Conservation (phyloP, 2,113 vertebrate genomes). For the Platysteira castanea region DNA sequence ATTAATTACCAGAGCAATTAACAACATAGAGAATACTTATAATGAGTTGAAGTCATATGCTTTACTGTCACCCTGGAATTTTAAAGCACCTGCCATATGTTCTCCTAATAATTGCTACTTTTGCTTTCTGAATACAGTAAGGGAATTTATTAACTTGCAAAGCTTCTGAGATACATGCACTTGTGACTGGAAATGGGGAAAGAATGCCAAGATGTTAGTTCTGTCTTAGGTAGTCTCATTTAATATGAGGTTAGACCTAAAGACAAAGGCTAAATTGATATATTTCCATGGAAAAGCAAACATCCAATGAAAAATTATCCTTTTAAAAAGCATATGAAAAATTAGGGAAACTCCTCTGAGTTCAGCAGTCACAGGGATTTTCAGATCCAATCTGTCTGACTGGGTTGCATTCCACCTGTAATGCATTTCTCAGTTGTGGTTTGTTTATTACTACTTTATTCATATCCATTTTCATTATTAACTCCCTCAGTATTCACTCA, state of each 20-base stretch:
- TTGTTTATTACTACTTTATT: not conserved
- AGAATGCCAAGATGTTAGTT: not conserved
- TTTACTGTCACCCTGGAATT: slow-evolving; percentile 55
- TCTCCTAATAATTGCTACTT: slow-evolving; percentile 60
- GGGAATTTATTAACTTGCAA: slow-evolving; percentile 8
- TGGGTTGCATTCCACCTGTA: not conserved
- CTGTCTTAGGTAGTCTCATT: not conserved
- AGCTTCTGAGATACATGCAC: not conserved
- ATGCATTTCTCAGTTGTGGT: not conserved
- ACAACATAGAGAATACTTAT: slow-evolving; percentile 43
- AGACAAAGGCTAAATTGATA: not conserved
- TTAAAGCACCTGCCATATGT: slow-evolving; percentile 67
- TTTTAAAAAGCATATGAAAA: not conserved
- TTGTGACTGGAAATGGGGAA: not conserved
- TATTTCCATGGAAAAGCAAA: not conserved
- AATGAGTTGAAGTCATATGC: slow-evolving; percentile 62
- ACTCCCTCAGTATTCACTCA: not conserved
- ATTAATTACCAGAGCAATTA: slow-evolving; percentile 69
- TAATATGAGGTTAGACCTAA: not conserved
- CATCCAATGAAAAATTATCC: not conserved
- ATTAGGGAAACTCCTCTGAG: not conserved
- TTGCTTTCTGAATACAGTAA: not conserved
- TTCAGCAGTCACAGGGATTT: not conserved
- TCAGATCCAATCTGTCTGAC: not conserved
- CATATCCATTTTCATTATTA: not conserved